Evolutionary conservation across 2,797 vertebrate genomes (phyloP).

Genomic region (Ctenochaetus hawaiiensis): DNA sequence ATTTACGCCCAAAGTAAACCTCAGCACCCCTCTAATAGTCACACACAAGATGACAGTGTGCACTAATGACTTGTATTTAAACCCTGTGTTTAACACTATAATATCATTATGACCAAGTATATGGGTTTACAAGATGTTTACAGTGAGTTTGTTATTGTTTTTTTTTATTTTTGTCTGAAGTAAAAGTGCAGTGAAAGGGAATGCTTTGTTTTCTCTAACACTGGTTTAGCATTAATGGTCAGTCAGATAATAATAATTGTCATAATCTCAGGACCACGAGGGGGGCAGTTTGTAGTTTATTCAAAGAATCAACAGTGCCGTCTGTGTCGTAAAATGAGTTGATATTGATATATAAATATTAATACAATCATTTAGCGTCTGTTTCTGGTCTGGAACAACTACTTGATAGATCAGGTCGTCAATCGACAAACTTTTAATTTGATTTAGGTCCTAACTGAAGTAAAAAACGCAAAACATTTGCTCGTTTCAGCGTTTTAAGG

Average conservation of each 20-base stretch:
- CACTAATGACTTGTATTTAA: neutral
- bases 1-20: conserved; percentile 55
- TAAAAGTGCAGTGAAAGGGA: neutral
- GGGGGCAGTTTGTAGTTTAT: too few species aligned
- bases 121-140: neutral
- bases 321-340: too few species aligned
- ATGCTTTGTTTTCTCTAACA: neutral
- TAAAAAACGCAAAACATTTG: neutral
- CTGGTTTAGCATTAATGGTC: neutral
- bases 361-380: neutral
- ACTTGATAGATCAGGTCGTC: neutral
- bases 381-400: neutral
- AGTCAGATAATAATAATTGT: neutral
- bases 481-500: neutral
- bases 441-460: neutral
- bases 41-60: neutral
- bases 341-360: neutral
- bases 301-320: too few species aligned
- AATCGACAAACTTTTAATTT: neutral
- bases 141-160: neutral
- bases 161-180: neutral
- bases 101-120: neutral
- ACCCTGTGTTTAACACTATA: neutral
- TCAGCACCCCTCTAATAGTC: conserved; percentile 7
- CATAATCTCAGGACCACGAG: too few species aligned